Evolutionary conservation across 2,888 invertebrate genomes (phyloP).

Genomic region (Prosopocoilus inquinatus): DNA sequence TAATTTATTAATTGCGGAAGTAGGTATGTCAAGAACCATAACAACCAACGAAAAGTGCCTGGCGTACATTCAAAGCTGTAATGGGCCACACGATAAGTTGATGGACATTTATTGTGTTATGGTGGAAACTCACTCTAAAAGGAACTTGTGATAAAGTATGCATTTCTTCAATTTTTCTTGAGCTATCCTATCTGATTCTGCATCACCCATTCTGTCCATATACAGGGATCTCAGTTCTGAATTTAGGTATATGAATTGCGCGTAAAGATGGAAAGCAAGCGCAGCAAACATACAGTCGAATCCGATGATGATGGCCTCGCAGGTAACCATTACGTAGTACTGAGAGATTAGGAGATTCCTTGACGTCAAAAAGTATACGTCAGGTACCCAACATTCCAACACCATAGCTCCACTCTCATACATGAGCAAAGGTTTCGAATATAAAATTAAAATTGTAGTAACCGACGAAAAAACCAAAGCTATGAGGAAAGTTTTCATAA

Average conservation of each 20-base stretch:
- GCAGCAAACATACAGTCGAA: conserved; percentile 11
- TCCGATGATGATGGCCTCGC: not conserved
- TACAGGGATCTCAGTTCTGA: conserved; percentile 3
- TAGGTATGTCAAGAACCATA: no score
- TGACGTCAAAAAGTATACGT: not conserved
- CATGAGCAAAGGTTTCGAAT: conserved; percentile 3
- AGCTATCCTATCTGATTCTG: not conserved
- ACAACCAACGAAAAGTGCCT: no score
- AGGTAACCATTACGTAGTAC: not conserved
- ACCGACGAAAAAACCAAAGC: not conserved
- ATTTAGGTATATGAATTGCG: conserved; percentile 10
- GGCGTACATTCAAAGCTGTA: no score
- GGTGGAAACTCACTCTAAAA: conserved; percentile 10
- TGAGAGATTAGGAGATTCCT: conserved; percentile 1
- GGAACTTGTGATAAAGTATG: conserved; percentile 12
- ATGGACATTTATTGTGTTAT: no score
- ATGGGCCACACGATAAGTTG: no score
- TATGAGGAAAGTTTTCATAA: not conserved
- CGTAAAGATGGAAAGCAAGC: conserved; percentile 5
- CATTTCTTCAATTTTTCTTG: conserved; percentile 5
- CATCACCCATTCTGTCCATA: not conserved
- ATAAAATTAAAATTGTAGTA: conserved; percentile 2
- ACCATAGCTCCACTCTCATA: not conserved
- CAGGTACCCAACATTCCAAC: conserved; percentile 7
- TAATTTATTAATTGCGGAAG: no score